Evolutionary conservation across 30 jellyfish, hydroid and myxozoan genomes (phyloP).

Genomic region (Aurelia coerulea): DNA sequence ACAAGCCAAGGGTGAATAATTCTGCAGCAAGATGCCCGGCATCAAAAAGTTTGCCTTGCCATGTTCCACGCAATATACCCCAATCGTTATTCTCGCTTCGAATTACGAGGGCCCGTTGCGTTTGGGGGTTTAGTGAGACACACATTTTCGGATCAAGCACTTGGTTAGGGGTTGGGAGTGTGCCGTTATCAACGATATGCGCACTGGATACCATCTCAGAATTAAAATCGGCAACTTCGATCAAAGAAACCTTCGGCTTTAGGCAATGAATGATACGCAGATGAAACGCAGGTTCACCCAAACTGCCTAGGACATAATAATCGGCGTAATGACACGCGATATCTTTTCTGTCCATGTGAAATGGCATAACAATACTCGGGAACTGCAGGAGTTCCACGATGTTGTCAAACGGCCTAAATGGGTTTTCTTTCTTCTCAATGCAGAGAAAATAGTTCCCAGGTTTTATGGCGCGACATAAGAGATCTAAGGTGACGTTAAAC

Average conservation of each 20-base stretch:
- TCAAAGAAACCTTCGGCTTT: slow-evolving; percentile 66
- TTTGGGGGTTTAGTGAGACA: slow-evolving; percentile 45
- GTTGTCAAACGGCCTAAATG: slow-evolving; percentile 11
- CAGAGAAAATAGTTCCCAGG: slow-evolving; percentile 49
- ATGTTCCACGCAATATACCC: slow-evolving; percentile 68
- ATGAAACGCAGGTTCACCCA: slow-evolving; percentile 74
- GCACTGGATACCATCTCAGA: slow-evolving; percentile 63
- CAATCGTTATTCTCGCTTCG: slow-evolving; percentile 74
- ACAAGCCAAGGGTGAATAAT: slow-evolving; percentile 27
- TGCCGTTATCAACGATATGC: slow-evolving; percentile 66
- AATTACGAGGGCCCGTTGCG: slow-evolving; percentile 75
- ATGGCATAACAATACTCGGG: slow-evolving; percentile 51
- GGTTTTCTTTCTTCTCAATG: slow-evolving; percentile 19
- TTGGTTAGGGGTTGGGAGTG: slow-evolving; percentile 66
- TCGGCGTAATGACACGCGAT: slow-evolving; percentile 58
- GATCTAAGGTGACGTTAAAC: slow-evolving; percentile 8
- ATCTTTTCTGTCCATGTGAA: slow-evolving; percentile 30
- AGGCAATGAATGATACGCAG: slow-evolving; percentile 77
- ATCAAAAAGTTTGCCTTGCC: slow-evolving; percentile 63
- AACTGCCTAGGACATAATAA: slow-evolving; percentile 38
- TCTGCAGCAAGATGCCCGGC: slow-evolving; percentile 74
- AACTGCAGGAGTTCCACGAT: slow-evolving; percentile 36
- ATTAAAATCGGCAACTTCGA: slow-evolving; percentile 67
- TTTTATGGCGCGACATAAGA: slow-evolving; percentile 27
- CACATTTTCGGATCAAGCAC: slow-evolving; percentile 28